Conservation (phyloP, 2,113 vertebrate genomes). For the Sebastes schlegelii region DNA sequence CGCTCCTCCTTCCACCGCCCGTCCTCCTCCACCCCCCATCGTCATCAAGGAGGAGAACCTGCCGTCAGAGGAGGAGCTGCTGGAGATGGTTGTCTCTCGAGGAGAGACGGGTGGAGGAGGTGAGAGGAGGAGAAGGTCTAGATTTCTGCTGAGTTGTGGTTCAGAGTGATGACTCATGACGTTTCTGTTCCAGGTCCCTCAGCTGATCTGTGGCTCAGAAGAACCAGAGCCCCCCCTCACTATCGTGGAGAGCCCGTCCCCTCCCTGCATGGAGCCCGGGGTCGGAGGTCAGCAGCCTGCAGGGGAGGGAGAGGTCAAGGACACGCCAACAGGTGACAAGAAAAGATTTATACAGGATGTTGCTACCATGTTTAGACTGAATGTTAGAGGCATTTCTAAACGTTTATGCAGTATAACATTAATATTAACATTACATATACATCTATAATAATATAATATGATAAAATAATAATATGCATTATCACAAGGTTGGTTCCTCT, state of each 20-base stretch:
- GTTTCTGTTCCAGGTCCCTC: constrained; percentile 59
- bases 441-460: too few relatives aligned
- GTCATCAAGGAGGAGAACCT: constrained; percentile 77
- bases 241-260: constrained; percentile 65
- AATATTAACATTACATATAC: too few relatives aligned
- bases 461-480: too few relatives aligned
- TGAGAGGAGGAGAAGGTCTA: constrained; percentile 19
- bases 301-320: constrained; percentile 59
- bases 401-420: too few relatives aligned
- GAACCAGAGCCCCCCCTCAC: constrained; percentile 67
- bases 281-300: constrained; percentile 40
- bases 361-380: background rate
- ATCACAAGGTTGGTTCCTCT: too few relatives aligned
- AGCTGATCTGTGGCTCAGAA: constrained; percentile 55
- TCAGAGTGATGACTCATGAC: background rate
- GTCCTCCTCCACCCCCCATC: constrained; percentile 56
- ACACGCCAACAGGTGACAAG: constrained; percentile 65
- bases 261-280: constrained; percentile 50
- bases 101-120: constrained; percentile 74
- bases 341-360: background rate
- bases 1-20: background rate
- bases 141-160: background rate
- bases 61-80: constrained; percentile 70
- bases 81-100: constrained; percentile 79
- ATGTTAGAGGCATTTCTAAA: too few relatives aligned